A percentile compares a stretch with the other conserved stretches of the same genome.
phyloP scores from a whole-genome alignment of 1,140 invertebrate species.

The Drosophila nigromelanica region DNA sequence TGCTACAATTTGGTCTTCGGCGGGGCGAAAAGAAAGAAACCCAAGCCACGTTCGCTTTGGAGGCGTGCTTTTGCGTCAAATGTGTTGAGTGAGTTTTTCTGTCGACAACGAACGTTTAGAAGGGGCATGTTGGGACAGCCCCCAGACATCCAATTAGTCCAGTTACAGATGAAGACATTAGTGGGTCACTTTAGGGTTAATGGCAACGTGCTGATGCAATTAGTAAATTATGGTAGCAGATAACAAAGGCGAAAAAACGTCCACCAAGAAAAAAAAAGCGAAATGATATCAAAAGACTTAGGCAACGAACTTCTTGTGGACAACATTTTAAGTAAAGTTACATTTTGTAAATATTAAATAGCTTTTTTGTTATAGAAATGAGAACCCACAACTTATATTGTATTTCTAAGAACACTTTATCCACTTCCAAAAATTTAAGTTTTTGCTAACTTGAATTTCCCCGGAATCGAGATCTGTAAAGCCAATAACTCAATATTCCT shows the following conservation, averaged over 20 bases:
- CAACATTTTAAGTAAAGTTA: background rate
- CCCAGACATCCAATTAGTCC: slow-evolving; percentile 9
- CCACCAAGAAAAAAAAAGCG: background rate
- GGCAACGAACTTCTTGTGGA: slow-evolving; percentile 45
- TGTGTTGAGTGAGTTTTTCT: slow-evolving; percentile 30
- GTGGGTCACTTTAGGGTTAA: slow-evolving; percentile 39
- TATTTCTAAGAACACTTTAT: background rate
- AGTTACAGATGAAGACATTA: slow-evolving; percentile 43
- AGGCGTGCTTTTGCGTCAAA: slow-evolving; percentile 22
- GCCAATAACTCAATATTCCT: background rate
- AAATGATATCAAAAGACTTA: slow-evolving; percentile 53
- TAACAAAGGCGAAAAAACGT: background rate
- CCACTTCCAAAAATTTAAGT: slow-evolving; percentile 19
- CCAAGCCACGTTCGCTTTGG: slow-evolving; percentile 1
- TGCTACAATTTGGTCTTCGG: background rate
- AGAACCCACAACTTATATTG: background rate
- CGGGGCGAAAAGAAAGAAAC: slow-evolving; percentile 3
- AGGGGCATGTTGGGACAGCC: slow-evolving; percentile 2
- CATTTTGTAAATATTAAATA: no score
- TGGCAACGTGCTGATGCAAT: slow-evolving; percentile 29
- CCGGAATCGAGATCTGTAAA: no score
- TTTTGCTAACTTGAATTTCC: background rate
- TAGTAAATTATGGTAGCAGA: background rate
- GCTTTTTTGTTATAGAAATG: no score
- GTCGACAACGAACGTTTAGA: slow-evolving; percentile 8